Conservation (phyloP, 2,888 invertebrate species). For the Spialia ferax region DNA sequence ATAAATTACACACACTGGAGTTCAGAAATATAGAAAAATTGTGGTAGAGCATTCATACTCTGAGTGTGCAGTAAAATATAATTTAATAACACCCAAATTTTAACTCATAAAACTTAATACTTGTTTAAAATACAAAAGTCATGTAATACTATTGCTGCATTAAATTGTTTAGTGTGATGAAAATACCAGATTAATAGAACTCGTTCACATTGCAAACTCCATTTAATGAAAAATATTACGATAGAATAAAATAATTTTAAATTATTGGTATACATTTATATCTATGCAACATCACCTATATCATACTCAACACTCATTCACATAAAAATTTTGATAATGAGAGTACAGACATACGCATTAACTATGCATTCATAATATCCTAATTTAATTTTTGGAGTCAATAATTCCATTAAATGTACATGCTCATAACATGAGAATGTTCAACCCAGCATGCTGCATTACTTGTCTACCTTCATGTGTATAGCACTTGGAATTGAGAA, state of each 20-base stretch:
- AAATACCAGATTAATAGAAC: conserved; percentile 43
- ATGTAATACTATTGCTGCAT: conserved; percentile 46
- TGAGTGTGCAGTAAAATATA: conserved; percentile 35
- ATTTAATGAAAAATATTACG: conserved; percentile 43
- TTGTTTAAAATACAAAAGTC: conserved; percentile 44
- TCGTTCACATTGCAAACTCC: conserved; percentile 39
- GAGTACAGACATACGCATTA: conserved; percentile 72
- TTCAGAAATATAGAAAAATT: conserved; percentile 34
- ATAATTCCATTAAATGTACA: conserved; percentile 69
- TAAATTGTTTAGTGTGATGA: conserved; percentile 43
- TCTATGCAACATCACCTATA: conserved; percentile 51
- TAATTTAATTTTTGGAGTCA: conserved; percentile 80
- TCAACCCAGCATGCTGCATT: conserved; percentile 63
- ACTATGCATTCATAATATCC: conserved; percentile 71
- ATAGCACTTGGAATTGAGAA: neutral
- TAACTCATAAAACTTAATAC: conserved; percentile 52
- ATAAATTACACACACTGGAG: conserved; percentile 55
- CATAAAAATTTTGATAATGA: conserved; percentile 68
- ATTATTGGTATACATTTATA: conserved; percentile 75
- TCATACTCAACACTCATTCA: conserved; percentile 64
- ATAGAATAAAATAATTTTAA: conserved; percentile 60
- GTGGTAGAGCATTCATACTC: conserved; percentile 38
- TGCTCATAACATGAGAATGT: conserved; percentile 67
- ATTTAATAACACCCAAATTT: conserved; percentile 27
- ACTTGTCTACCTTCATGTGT: neutral